A percentile compares a stretch with the other conserved stretches of the same genome.
phyloP scores from a whole-genome alignment of 2,797 vertebrate species.

The Rhinophrynus dorsalis region DNA sequence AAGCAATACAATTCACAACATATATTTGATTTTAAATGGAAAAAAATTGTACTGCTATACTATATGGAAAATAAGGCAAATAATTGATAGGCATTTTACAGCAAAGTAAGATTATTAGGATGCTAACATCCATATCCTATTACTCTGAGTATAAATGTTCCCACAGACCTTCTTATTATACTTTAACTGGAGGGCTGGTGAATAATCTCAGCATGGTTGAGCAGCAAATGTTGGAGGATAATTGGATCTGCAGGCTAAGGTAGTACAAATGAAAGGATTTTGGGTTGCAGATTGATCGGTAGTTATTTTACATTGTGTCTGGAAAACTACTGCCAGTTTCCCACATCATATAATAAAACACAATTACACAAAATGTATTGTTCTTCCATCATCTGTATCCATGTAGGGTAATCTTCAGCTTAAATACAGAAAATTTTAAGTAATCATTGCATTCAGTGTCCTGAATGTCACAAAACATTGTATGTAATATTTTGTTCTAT shows the following conservation, averaged over 20 bases:
- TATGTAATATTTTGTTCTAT: too few relatives aligned
- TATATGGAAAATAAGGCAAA: constrained; percentile 30
- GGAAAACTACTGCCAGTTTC: constrained; percentile 41
- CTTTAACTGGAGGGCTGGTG: constrained; percentile 61
- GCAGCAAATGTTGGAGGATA: constrained; percentile 68
- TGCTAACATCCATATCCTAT: constrained; percentile 56
- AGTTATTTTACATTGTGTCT: constrained; percentile 52
- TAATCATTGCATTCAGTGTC: too few relatives aligned
- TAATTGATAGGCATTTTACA: constrained; percentile 48
- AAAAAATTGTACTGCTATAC: constrained; percentile 13
- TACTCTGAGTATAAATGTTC: constrained; percentile 56
- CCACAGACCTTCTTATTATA: constrained; percentile 63
- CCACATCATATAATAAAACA: constrained; percentile 19
- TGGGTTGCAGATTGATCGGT: constrained; percentile 56
- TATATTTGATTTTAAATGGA: constrained; percentile 36
- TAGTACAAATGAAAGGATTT: constrained; percentile 54
- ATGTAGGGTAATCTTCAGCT: neutral
- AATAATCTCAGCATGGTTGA: constrained; percentile 67
- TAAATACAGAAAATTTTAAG: neutral
- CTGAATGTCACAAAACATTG: too few relatives aligned
- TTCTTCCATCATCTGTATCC: constrained; percentile 15
- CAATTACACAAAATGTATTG: constrained; percentile 27
- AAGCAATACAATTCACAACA: constrained; percentile 37
- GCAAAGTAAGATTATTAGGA: constrained; percentile 47
- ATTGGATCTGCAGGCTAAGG: constrained; percentile 66